Evolutionary conservation across 2,888 invertebrate species (phyloP).

Genomic region (Acronicta aceris): DNA sequence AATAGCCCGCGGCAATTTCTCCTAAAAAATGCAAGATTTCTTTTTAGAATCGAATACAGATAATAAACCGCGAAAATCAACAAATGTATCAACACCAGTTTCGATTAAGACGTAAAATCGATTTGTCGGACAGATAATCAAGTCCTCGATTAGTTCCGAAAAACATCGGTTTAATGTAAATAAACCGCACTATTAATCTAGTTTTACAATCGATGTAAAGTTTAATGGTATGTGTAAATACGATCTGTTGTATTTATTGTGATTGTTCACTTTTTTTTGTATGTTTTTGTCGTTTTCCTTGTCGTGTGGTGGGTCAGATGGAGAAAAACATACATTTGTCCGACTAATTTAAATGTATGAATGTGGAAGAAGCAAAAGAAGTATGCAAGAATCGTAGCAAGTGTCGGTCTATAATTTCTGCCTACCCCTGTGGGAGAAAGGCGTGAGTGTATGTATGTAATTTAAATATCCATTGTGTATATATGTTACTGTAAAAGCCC

Average conservation of each 20-base stretch:
- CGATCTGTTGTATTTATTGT: slow-evolving; percentile 45
- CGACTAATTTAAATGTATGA: background rate
- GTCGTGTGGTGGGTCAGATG: slow-evolving; percentile 13
- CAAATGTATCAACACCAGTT: slow-evolving; percentile 43
- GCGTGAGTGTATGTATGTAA: too few relatives aligned
- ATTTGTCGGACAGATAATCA: slow-evolving; percentile 66
- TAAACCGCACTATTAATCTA: slow-evolving; percentile 64
- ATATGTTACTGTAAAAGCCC: too few relatives aligned
- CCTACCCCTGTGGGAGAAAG: too few relatives aligned
- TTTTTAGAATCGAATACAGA: slow-evolving; percentile 35
- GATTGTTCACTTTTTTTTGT: slow-evolving; percentile 30
- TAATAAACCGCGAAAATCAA: slow-evolving; percentile 55
- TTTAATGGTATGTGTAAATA: slow-evolving; percentile 46
- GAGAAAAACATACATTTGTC: slow-evolving; percentile 3
- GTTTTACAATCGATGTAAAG: slow-evolving; percentile 62
- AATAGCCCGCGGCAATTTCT: slow-evolving; percentile 11
- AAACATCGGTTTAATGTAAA: slow-evolving; percentile 68
- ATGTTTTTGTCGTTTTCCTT: slow-evolving; percentile 26
- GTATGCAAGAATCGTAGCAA: too few relatives aligned
- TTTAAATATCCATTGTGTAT: too few relatives aligned
- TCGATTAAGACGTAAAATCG: slow-evolving; percentile 75
- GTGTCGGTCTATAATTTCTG: too few relatives aligned
- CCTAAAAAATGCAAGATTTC: slow-evolving; percentile 2
- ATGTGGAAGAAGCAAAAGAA: too few relatives aligned
- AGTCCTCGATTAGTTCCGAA: slow-evolving; percentile 65